Conservation (phyloP, 1,140 invertebrate species). For the Zelostemma sp. region DNA sequence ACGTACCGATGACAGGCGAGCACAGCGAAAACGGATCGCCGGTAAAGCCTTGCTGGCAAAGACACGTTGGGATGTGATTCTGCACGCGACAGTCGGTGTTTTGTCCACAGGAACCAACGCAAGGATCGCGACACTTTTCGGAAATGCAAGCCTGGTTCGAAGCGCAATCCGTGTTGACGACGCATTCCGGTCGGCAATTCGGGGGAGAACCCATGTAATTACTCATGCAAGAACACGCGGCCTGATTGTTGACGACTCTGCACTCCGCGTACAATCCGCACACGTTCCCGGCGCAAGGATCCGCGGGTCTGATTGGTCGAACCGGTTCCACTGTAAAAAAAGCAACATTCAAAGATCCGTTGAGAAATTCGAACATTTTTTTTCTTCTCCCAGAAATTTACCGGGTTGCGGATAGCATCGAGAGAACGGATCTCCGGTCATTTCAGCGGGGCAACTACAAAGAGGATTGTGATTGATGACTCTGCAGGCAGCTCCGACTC, state of each 20-base stretch:
- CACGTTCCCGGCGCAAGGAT: slow-evolving; percentile 68
- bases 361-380: slow-evolving; percentile 1
- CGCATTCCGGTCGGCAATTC: slow-evolving; percentile 81
- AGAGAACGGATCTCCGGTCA: slow-evolving; percentile 80
- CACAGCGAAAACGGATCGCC: slow-evolving; percentile 77
- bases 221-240: slow-evolving; percentile 72
- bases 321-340: slow-evolving; percentile 28
- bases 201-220: slow-evolving; percentile 73
- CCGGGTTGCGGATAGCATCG: slow-evolving; percentile 66
- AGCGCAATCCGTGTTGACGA: slow-evolving; percentile 87
- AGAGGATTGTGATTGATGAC: slow-evolving; percentile 82
- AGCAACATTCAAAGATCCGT: no score
- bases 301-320: slow-evolving; percentile 39
- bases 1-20: slow-evolving; percentile 61
- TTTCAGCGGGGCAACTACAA: slow-evolving; percentile 77
- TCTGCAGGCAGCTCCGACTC: slow-evolving; percentile 80
- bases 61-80: slow-evolving; percentile 81
- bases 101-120: slow-evolving; percentile 81
- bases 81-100: slow-evolving; percentile 81
- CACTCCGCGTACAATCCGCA: slow-evolving; percentile 73
- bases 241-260: slow-evolving; percentile 66
- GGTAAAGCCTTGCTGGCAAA: slow-evolving; percentile 75
- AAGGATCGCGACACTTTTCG: slow-evolving; percentile 86
- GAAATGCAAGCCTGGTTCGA: slow-evolving; percentile 84
- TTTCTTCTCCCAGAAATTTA: slow-evolving; percentile 15